Conservation (phyloP, 1,140 invertebrate species). For the Hycleus phaleratus region DNA sequence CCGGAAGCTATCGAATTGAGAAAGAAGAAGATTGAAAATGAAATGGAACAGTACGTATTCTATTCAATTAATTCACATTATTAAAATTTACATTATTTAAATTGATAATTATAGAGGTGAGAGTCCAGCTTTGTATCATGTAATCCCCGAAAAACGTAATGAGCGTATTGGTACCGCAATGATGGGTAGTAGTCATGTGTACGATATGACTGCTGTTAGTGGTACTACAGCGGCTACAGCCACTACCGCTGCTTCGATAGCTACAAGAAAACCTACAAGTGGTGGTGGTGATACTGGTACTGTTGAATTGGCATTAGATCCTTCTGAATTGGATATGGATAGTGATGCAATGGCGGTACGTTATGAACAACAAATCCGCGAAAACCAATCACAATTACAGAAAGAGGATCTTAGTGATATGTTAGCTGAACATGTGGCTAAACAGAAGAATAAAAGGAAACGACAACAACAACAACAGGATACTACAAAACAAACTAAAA, state of each 20-base stretch:
- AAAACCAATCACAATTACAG: slow-evolving; percentile 78
- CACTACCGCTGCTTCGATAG: background rate
- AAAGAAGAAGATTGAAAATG: slow-evolving; percentile 94
- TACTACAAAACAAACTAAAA: slow-evolving; percentile 76
- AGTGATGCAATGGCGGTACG: slow-evolving; percentile 92
- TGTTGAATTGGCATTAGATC: slow-evolving; percentile 93
- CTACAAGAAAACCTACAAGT: slow-evolving; percentile 1
- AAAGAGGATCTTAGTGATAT: slow-evolving; percentile 97
- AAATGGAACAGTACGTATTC: slow-evolving; percentile 79
- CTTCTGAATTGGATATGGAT: slow-evolving; percentile 93
- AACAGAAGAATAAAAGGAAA: slow-evolving; percentile 83
- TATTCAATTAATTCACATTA: background rate
- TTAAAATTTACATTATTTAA: slow-evolving; percentile 1
- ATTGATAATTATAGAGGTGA: slow-evolving; percentile 56
- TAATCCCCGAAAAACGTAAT: slow-evolving; percentile 89
- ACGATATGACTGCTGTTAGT: slow-evolving; percentile 70
- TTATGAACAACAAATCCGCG: slow-evolving; percentile 93
- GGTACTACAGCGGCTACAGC: slow-evolving; percentile 46
- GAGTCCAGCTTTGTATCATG: slow-evolving; percentile 85
- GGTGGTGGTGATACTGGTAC: slow-evolving; percentile 53
- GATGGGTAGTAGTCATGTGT: slow-evolving; percentile 98
- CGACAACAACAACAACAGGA: slow-evolving; percentile 86
- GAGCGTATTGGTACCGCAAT: slow-evolving; percentile 87
- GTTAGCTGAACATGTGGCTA: slow-evolving; percentile 94
- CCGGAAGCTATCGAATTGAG: slow-evolving; percentile 96